Evolutionary conservation across 2,113 vertebrate genomes (phyloP).

Genomic region (Catharus bicknelli): DNA sequence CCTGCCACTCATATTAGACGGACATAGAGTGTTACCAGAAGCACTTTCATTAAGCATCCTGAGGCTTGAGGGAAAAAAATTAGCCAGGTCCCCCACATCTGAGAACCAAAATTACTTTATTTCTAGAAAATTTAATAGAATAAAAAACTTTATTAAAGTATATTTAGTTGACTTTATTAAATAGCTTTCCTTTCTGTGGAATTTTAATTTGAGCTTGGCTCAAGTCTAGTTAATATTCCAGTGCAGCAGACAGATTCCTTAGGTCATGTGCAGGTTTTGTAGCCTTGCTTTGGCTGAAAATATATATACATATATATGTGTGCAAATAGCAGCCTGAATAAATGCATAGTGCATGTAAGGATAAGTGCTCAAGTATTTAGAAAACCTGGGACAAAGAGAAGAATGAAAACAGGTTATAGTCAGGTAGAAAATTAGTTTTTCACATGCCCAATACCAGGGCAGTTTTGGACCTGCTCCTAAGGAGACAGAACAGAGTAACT

Average conservation of each 20-base stretch:
- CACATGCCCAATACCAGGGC: fast-evolving
- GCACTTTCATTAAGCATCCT: background rate
- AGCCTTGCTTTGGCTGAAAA: background rate
- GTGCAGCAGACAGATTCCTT: background rate
- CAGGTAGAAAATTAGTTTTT: background rate
- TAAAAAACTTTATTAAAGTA: background rate
- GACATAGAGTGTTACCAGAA: background rate
- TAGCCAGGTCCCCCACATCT: background rate
- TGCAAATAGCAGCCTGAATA: background rate
- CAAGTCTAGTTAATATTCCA: background rate
- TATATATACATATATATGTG: too few species aligned
- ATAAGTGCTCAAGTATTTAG: background rate
- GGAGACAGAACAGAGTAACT: background rate
- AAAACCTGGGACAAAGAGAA: background rate
- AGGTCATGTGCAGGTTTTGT: background rate
- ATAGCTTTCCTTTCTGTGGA: background rate
- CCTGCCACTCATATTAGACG: background rate
- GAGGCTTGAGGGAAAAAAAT: background rate
- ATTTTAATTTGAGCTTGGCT: background rate
- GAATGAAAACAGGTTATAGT: background rate
- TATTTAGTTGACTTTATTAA: background rate
- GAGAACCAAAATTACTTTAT: background rate
- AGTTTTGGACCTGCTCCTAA: background rate
- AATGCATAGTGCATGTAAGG: background rate
- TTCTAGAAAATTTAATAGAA: background rate